A percentile compares a stretch with the other conserved stretches of the same genome.
phyloP scores from a whole-genome alignment of 2,888 invertebrate species.

The Melanophora roralis region DNA sequence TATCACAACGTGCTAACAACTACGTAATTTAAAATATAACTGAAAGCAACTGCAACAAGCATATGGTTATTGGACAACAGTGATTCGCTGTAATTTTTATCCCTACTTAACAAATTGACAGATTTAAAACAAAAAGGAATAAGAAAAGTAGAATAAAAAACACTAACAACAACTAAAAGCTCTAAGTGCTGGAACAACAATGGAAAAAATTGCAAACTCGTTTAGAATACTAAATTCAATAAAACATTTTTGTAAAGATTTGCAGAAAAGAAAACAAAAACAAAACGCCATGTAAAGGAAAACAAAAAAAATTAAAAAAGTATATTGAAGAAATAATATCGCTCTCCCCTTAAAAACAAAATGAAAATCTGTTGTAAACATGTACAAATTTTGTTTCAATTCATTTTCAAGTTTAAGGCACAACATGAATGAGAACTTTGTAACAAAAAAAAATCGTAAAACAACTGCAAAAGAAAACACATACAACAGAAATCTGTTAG shows the following conservation, averaged over 20 bases:
- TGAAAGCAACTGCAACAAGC: conserved; percentile 41
- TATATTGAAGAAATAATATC: not conserved
- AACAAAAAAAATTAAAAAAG: conserved; percentile 24
- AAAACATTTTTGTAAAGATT: conserved; percentile 9
- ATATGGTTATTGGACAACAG: conserved; percentile 50
- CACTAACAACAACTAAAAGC: not conserved
- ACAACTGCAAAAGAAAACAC: too few species aligned
- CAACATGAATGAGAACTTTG: conserved; percentile 56
- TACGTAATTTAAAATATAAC: conserved; percentile 28
- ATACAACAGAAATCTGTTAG: conserved; percentile 35
- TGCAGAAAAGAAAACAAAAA: not conserved
- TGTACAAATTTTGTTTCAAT: conserved; percentile 33
- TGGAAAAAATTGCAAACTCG: conserved; percentile 37
- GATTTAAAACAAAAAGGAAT: conserved; percentile 31
- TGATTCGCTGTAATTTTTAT: conserved; percentile 48
- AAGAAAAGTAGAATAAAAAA: not conserved
- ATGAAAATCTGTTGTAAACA: conserved; percentile 28
- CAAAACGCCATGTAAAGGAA: conserved; percentile 31
- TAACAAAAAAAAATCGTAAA: conserved; percentile 13
- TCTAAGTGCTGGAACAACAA: conserved; percentile 30
- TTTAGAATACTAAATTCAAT: conserved; percentile 55
- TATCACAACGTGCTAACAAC: conserved; percentile 38
- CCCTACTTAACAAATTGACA: conserved; percentile 53
- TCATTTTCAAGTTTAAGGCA: conserved; percentile 59
- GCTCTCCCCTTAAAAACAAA: conserved; percentile 7